Evolutionary conservation across 2,888 invertebrate species (phyloP), one percentile per base, ranked within the genome.

Genomic region (Andrena dorsata): DNA sequence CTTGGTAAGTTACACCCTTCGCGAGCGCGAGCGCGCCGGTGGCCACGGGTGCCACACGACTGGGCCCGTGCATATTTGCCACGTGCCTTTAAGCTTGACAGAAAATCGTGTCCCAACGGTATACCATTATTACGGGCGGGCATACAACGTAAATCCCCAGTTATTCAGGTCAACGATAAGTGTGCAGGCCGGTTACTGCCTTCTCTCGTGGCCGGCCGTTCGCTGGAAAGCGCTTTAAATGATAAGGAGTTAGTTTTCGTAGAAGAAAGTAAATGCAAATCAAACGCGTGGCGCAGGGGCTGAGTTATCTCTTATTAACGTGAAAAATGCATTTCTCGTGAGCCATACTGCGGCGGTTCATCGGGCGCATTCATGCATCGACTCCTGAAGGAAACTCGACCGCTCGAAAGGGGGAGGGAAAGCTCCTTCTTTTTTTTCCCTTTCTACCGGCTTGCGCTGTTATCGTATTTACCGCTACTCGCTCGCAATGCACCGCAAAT

Each of bases 111-210:
- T 74, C 63, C 47, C 72, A 68, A 51, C 69, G 66, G 74, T 66
- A 63, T 66, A 58, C 74, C 76, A 73, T 77, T 71, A 80, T 70
- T 75, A 68, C 73, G 13, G 66, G 49, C 76, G 35, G 58, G 49
- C 76, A 51, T 71, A 68, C 70, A 69, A 75, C 82, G 80, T 86
- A 86, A 83, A 85, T 82, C 81, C 76, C 75, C 73, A 61, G 81
- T 76, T 85, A 86, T 86, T 85, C 76, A 35, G 85, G 86, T 82
- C 86, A 80, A 72, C 74, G 86, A 86, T 86, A 86, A 86, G 81
- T 79, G 76, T 80, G 83, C 83, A 78, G 56, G 70, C 73, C 70
- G 77, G 76, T 75, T 68, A 56, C 74, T 30, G 66, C 51, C 32
- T 32, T 69, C 32, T 56, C 56, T 56, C 71, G 61, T 73, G 79